Evolutionary conservation across 2,797 vertebrate genomes (phyloP), one percentile per base, ranked within the genome.

Genomic region (Psittacula echo): DNA sequence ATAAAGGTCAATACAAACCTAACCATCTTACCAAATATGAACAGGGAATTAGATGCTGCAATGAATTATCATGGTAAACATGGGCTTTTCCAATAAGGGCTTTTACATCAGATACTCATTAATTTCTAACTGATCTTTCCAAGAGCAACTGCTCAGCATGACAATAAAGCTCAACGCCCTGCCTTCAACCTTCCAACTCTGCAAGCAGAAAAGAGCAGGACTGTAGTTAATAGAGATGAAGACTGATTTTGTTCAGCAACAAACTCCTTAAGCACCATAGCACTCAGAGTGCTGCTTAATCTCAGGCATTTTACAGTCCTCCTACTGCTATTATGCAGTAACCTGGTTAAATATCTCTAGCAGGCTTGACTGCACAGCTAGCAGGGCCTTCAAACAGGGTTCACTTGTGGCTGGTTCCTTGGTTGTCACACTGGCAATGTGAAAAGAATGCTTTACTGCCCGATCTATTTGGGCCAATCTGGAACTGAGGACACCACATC

Each of bases 111-210:
- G 48, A 23, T n/a, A 37, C 39, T 81, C 90, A 91, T 94, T 80
- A 94, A 78, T 68, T 60, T 39, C 74, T 91, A 91, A 95, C 23
- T 88, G 85, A 79, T 78, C 65, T 80, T 65, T 61, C 85, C 73
- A 82, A 65, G 84, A 90, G 56, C 23, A 74, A 26, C 66, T 75
- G 78, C 20, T 92, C 47, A 67, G 39, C 9, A 10, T 80, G 79
- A 67, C 37, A 48, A 29, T 42, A 8, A 67, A 78, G 70, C 48
- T 77, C 90, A 85, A 8, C 58, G 50, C 34, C 20, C 54, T 71
- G 62, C 45, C 76, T 92, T 77, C 60, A 34, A 48, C 44, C 50
- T 42, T 85, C 75, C 64, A 82, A 1, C 72, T 66, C 70, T 56
- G 84, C 53, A 58, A 54, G 71, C 44, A 90, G 92, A 87, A 92